Evolutionary conservation across 2,797 vertebrate species (phyloP).

Genomic region (Channa striata): DNA sequence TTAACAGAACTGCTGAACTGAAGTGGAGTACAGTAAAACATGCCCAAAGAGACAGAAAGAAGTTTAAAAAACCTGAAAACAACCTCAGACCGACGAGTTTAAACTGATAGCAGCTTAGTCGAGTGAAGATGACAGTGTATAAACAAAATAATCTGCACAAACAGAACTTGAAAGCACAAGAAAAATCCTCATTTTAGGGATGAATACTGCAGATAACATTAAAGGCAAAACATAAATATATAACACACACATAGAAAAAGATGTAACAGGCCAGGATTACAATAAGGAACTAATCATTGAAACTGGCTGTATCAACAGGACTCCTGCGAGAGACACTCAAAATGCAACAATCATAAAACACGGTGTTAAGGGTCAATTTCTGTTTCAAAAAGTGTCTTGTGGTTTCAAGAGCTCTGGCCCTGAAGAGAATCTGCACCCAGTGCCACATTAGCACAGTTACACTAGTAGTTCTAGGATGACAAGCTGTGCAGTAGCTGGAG

Average conservation of each 20-base stretch:
- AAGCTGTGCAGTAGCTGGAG: constrained; percentile 61
- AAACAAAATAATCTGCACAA: neutral
- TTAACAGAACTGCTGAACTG: constrained; percentile 19
- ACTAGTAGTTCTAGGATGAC: constrained; percentile 41
- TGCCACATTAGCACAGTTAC: constrained; percentile 41
- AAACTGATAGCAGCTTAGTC: neutral
- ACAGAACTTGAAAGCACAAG: neutral
- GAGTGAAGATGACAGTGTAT: too few relatives aligned
- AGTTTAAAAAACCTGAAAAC: neutral
- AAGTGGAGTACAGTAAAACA: neutral
- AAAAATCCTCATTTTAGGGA: neutral
- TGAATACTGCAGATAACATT: neutral
- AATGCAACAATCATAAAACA: neutral
- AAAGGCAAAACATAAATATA: neutral
- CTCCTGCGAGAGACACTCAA: neutral
- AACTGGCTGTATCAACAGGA: neutral
- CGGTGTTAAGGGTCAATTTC: neutral
- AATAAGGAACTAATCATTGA: neutral
- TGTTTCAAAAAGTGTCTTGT: neutral
- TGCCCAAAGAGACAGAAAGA: neutral
- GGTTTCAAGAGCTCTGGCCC: constrained; percentile 6
- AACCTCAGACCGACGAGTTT: neutral
- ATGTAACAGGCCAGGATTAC: neutral
- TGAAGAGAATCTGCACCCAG: constrained; percentile 18
- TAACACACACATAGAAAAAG: neutral